phyloP scores from a whole-genome alignment of 2,888 invertebrate genomes.

The Platycheirus rosarum region DNA sequence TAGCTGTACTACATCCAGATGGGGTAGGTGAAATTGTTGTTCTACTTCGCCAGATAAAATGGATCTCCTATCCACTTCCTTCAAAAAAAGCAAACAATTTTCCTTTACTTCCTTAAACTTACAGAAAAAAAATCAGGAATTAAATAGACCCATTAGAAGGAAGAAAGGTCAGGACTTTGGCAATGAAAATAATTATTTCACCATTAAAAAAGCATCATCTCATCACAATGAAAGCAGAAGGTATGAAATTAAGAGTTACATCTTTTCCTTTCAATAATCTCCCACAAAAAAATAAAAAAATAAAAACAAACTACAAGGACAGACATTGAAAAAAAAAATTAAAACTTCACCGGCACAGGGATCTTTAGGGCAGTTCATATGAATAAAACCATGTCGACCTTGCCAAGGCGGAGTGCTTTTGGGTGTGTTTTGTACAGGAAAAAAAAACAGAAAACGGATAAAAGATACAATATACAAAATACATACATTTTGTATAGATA shows the following conservation, averaged over 20 bases:
- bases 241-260: too few relatives aligned
- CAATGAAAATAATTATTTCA: slow-evolving; percentile 13
- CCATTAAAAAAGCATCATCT: background rate
- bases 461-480: background rate
- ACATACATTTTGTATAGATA: background rate
- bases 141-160: too few relatives aligned
- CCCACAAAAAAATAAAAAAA: slow-evolving; percentile 1
- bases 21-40: too few relatives aligned
- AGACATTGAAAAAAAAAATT: slow-evolving; percentile 11
- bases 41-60: too few relatives aligned
- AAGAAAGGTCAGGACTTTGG: too few relatives aligned
- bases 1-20: too few relatives aligned
- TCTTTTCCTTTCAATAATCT: slow-evolving; percentile 18
- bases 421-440: slow-evolving; percentile 11
- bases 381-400: slow-evolving; percentile 38
- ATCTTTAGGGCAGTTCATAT: slow-evolving; percentile 32
- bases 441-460: slow-evolving; percentile 9
- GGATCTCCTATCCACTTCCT: too few relatives aligned
- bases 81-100: too few relatives aligned
- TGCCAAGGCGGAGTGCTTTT: slow-evolving; percentile 19
- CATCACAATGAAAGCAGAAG: background rate
- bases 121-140: too few relatives aligned
- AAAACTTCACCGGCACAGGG: slow-evolving; percentile 13
- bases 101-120: too few relatives aligned
- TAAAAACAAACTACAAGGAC: slow-evolving; percentile 24